Conservation (phyloP, 2,797 vertebrate genomes). For the Pogoniulus pusillus region DNA sequence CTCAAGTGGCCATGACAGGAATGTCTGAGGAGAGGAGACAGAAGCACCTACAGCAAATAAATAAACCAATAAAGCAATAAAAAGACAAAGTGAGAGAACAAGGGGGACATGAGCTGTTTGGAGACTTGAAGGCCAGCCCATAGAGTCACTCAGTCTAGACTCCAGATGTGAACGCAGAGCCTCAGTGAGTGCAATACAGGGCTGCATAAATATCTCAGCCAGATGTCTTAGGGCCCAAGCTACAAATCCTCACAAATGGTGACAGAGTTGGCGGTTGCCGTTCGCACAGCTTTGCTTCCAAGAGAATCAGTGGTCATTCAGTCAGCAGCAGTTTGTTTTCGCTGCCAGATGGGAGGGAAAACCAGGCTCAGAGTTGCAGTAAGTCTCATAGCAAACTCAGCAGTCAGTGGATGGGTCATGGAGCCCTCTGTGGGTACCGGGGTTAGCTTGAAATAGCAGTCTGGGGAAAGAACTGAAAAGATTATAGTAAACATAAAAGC, state of each 20-base stretch:
- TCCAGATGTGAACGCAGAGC: constrained; percentile 83
- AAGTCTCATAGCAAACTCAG: constrained; percentile 45
- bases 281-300: constrained; percentile 54
- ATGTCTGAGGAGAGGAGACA: constrained; percentile 32
- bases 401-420: neutral
- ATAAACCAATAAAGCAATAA: constrained; percentile 24
- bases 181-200: constrained; percentile 65
- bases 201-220: constrained; percentile 78
- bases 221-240: constrained; percentile 84
- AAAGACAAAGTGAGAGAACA: constrained; percentile 26
- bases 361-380: constrained; percentile 33
- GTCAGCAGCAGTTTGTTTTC: constrained; percentile 47
- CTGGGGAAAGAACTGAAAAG: neutral
- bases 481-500: constrained; percentile 36
- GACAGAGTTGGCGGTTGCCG: constrained; percentile 73
- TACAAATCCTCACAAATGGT: constrained; percentile 72
- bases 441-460: neutral
- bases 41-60: constrained; percentile 59
- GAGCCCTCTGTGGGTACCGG: constrained; percentile 27
- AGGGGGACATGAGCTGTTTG: constrained; percentile 34
- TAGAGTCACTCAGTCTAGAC: constrained; percentile 86
- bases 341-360: constrained; percentile 56
- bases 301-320: constrained; percentile 64
- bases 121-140: constrained; percentile 60
- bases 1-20: neutral